Evolutionary conservation across 2,797 vertebrate genomes (phyloP).

Genomic region (Coilia nasus): DNA sequence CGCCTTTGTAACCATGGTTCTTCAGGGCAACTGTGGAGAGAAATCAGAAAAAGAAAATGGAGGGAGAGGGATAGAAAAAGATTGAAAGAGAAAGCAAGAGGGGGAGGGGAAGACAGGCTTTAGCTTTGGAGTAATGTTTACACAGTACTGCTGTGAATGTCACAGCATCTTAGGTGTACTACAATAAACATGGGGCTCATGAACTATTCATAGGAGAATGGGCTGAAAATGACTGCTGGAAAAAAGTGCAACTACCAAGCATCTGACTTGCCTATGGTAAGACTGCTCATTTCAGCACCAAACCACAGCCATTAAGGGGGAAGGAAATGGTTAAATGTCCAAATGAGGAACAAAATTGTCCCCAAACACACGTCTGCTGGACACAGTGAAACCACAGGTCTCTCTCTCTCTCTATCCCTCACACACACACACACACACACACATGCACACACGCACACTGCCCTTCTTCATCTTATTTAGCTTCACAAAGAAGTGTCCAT

Average conservation of each 20-base stretch:
- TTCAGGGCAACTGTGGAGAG: slow-evolving; percentile 69
- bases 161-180: neutral
- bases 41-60: slow-evolving; percentile 32
- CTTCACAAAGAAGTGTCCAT: no score
- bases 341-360: no score
- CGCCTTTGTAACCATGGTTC: slow-evolving; percentile 55
- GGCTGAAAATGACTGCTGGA: slow-evolving; percentile 6
- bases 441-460: no score
- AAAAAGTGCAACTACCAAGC: neutral
- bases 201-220: slow-evolving; percentile 24
- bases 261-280: no score
- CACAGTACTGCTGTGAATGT: accelerated
- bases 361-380: no score
- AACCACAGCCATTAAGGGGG: no score
- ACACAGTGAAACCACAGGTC: no score
- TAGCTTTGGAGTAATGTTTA: slow-evolving; percentile 30
- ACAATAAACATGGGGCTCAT: slow-evolving; percentile 25
- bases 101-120: slow-evolving; percentile 25
- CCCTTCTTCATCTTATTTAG: no score
- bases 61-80: slow-evolving; percentile 37
- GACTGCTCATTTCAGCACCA: no score
- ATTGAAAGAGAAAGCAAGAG: slow-evolving; percentile 41
- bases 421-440: no score
- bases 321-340: no score
- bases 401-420: no score